Conservation (phyloP, 2,113 vertebrate species). For the Rhea pennata region DNA sequence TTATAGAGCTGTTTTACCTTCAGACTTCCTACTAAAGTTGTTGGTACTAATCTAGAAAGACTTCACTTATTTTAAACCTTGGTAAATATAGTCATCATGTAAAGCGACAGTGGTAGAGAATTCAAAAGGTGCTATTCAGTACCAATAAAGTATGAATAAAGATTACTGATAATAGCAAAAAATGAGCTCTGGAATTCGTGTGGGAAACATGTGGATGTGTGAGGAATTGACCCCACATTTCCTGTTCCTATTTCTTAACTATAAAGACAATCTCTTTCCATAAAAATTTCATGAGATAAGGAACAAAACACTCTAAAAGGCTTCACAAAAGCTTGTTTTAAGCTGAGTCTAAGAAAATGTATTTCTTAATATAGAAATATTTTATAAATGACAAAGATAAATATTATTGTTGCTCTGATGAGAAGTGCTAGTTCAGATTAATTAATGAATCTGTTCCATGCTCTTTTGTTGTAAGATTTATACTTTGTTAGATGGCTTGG, state of each 20-base stretch:
- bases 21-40: neutral
- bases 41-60: conserved; percentile 11
- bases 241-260: neutral
- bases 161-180: neutral
- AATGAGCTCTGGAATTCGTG: neutral
- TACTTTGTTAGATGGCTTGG: neutral
- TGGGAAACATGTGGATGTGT: neutral
- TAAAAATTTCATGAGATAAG: neutral
- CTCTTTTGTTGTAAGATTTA: neutral
- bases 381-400: neutral
- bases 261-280: neutral
- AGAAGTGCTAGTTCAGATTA: neutral
- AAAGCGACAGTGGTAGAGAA: neutral
- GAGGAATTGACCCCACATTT: neutral
- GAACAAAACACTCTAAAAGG: neutral
- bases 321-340: neutral
- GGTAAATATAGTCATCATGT: neutral
- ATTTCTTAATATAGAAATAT: neutral
- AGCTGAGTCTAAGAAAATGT: neutral
- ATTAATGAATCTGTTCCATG: neutral
- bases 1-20: conserved; percentile 16
- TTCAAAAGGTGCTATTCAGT: neutral
- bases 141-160: neutral
- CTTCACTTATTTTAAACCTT: neutral
- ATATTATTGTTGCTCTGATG: neutral